These are phyloP conservation scores for Drosophila auraria DNA, from an alignment of 1,140 invertebrate species.

Conservation along the genomic window DNA sequence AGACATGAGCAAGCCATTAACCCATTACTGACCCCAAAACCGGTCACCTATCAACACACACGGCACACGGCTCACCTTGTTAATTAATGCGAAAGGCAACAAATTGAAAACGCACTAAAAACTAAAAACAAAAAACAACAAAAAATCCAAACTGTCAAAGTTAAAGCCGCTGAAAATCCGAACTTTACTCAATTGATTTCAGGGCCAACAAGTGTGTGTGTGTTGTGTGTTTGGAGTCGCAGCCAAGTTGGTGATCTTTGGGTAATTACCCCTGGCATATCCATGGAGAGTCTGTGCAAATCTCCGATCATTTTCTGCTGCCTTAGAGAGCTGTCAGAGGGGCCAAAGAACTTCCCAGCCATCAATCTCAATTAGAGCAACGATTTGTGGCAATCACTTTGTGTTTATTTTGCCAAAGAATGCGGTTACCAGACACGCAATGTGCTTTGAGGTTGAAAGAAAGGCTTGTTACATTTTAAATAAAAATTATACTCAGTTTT, in stretches of 20 bases:
- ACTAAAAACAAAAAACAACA: too few relatives aligned
- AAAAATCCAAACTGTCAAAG: constrained; percentile 15
- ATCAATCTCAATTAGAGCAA: constrained; percentile 42
- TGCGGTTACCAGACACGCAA: constrained; percentile 29
- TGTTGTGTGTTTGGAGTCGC: background rate
- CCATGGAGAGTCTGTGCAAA: background rate
- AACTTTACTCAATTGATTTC: constrained; percentile 29
- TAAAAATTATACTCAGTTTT: background rate
- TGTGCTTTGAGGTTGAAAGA: background rate
- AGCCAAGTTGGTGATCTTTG: background rate
- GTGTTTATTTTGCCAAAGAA: constrained; percentile 26
- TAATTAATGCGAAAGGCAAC: constrained; percentile 73
- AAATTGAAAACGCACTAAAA: constrained; percentile 39
- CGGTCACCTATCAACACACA: constrained; percentile 46
- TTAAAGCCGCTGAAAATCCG: constrained; percentile 17
- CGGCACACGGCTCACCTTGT: constrained; percentile 30
- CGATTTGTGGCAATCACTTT: constrained; percentile 26
- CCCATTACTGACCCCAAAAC: constrained; percentile 57
- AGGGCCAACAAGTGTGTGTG: constrained; percentile 31
- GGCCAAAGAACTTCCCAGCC: constrained; percentile 10
- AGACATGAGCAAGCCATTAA: constrained; percentile 62
- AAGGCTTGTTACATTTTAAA: background rate
- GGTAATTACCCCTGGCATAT: constrained; percentile 4
- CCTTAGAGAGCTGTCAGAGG: too few relatives aligned
- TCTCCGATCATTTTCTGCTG: background rate